Evolutionary conservation across 2,888 invertebrate species (phyloP), one percentile per base, ranked within the genome.

Genomic region (Lagria hirta): DNA sequence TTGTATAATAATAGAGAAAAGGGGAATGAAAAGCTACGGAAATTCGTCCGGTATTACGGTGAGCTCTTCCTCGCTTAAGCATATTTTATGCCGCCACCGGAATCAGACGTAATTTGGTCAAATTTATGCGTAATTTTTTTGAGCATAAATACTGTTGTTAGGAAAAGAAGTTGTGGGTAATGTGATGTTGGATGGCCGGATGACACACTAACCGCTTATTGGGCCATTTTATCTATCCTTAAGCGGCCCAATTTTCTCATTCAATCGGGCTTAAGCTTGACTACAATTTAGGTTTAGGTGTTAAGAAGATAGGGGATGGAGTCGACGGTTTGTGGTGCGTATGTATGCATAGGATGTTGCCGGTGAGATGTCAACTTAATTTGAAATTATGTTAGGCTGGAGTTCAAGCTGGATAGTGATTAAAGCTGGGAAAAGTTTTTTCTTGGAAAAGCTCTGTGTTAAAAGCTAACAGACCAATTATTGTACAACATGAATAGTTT

Each of bases 211-310:
- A 62, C 57, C 59, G 61, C 63, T 66, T 66, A 65, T 64, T 60
- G 62, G 61, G 56, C 61, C 60, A 61, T 66, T 65, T 57, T 49
- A 55, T 56, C 50, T 55, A 51, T 50, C 48, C 51, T 55, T 57
- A 60, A 64, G 57, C 59, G 61, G 55, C 51, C 61, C 65, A 66
- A 66, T 68, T 66, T 66, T 66, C 65, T 55, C 65, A 65, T 65
- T 66, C 66, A 65, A 66, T 68, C 64, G 64, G 55, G 59, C 57
- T 49, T 59, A 61, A 65, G 60, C 60, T 52, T 51, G 51, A 18
- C 57, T 55, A 61, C 63, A 61, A 60, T 63, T 65, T 58, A 55
- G 58, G 62, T 61, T 62, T 60, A 54, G 57, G 60, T 58, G 64
- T 62, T 64, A 63, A 61, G 55, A 55, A 60, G 60, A 58, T 59